A percentile compares a stretch with the other conserved stretches of the same genome.
Evolutionary conservation across 2,797 vertebrate genomes (phyloP).

Genomic region (Gymnocypris eckloni): DNA sequence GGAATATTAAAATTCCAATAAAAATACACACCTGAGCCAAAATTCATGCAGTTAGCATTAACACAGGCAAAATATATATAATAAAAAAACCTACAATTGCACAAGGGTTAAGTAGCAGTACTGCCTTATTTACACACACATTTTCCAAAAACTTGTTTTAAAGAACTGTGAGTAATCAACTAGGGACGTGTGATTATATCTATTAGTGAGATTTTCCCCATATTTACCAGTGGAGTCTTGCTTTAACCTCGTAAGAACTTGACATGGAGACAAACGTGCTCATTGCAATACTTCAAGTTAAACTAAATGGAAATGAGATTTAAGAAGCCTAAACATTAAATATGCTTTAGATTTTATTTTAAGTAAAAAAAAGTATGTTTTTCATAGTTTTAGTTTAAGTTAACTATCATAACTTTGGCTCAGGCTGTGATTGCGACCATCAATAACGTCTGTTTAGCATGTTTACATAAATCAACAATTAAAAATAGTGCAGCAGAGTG

Average conservation of each 20-base stretch:
- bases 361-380: neutral
- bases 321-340: neutral
- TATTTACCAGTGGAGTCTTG: neutral
- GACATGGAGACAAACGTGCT: neutral
- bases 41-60: too few relatives aligned
- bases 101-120: neutral
- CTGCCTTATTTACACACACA: neutral
- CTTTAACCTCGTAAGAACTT: neutral
- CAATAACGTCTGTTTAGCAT: neutral
- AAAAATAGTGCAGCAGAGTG: neutral
- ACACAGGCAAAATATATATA: too few relatives aligned
- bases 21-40: too few relatives aligned
- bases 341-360: neutral
- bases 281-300: neutral
- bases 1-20: too few relatives aligned
- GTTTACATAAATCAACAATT: conserved; percentile 28
- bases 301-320: neutral
- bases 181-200: neutral
- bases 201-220: neutral
- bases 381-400: neutral
- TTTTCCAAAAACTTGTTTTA: neutral
- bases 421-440: neutral
- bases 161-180: neutral
- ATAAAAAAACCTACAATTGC: too few relatives aligned
- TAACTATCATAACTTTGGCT: neutral